Percentiles rank a stretch among this genome's conserved stretches.
These are phyloP conservation scores for Bungarus multicinctus DNA, from an alignment of 2,113 vertebrate species.

Conservation along the genomic window DNA sequence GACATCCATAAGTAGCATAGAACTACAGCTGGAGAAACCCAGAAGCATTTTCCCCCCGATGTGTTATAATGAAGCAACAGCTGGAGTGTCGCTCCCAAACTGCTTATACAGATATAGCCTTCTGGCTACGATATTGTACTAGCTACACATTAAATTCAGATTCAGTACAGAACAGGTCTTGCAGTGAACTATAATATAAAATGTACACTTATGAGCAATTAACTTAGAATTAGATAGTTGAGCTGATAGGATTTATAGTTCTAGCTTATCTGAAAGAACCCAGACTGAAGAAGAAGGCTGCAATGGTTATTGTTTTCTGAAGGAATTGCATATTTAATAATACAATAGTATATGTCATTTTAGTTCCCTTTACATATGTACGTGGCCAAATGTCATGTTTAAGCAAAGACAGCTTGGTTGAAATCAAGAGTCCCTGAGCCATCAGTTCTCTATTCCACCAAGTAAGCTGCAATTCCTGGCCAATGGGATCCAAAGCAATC, in stretches of 20 bases:
- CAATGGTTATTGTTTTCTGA: neutral
- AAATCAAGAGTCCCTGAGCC: neutral
- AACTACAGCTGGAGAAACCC: slow-evolving; percentile 3
- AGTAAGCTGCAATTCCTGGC: neutral
- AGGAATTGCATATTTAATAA: neutral
- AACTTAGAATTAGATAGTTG: neutral
- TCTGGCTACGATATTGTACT: neutral
- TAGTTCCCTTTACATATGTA: neutral
- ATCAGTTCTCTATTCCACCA: neutral
- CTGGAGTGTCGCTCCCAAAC: slow-evolving; percentile 16
- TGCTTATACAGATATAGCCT: slow-evolving; percentile 3
- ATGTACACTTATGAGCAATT: neutral
- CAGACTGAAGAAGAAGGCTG: neutral
- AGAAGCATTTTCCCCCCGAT: neutral
- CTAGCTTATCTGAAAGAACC: neutral
- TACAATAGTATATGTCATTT: neutral
- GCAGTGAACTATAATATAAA: neutral
- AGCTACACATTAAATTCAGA: neutral
- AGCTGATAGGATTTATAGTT: neutral
- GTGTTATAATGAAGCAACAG: slow-evolving; percentile 20
- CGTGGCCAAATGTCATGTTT: neutral
- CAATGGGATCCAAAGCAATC: neutral
- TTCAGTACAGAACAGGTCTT: neutral
- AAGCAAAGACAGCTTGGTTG: neutral
- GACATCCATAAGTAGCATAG: neutral